Percentiles rank a stretch among this genome's conserved stretches.
Evolutionary conservation across 2,113 vertebrate genomes (phyloP).

Genomic region (Chamaetylas fuelleborni): DNA sequence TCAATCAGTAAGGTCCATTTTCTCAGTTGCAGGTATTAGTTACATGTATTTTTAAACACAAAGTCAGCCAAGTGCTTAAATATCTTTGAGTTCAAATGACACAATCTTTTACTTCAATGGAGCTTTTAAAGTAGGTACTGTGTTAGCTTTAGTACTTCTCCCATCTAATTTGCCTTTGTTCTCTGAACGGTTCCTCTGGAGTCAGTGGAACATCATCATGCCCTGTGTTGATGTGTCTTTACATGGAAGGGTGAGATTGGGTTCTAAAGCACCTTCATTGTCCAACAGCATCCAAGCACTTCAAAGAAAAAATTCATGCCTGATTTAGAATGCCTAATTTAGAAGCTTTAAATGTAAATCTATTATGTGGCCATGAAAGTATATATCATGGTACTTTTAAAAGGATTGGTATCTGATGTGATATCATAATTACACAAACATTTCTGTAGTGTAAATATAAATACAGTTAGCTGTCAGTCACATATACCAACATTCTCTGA

Average conservation of each 20-base stretch:
- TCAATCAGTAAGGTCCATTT: background rate
- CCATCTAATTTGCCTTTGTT: background rate
- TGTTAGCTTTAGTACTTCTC: background rate
- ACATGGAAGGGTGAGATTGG: background rate
- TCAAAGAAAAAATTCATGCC: background rate
- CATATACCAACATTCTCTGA: background rate
- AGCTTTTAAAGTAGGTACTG: background rate
- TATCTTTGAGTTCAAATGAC: background rate
- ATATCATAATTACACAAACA: background rate
- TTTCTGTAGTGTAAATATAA: background rate
- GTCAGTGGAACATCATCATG: background rate
- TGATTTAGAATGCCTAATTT: background rate
- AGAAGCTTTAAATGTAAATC: conserved; percentile 2
- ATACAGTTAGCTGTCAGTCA: background rate
- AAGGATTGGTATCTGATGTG: background rate
- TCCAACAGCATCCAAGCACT: background rate
- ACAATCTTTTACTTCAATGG: background rate
- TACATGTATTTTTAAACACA: background rate
- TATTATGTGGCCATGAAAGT: background rate
- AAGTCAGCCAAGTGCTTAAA: background rate
- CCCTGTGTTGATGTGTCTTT: background rate
- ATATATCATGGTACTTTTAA: background rate
- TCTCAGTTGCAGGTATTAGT: background rate
- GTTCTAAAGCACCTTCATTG: background rate
- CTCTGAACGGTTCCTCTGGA: background rate